Conservation (phyloP, 2,888 invertebrate species). For the Bimastos eiseni region DNA sequence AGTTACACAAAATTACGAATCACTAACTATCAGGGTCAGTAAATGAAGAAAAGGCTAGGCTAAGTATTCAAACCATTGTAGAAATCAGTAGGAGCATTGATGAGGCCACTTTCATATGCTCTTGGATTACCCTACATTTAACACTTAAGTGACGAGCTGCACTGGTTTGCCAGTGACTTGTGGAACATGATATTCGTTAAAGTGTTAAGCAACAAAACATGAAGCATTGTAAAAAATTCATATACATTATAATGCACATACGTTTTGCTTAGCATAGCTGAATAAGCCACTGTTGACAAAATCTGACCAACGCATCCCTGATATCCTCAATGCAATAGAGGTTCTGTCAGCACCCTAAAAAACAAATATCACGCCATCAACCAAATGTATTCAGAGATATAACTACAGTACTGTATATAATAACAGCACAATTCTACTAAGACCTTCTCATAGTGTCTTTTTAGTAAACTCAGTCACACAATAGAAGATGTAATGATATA, state of each 20-base stretch:
- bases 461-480: background rate
- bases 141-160: too few relatives aligned
- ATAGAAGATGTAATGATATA: background rate
- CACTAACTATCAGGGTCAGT: too few relatives aligned
- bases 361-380: background rate
- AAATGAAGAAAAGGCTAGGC: too few relatives aligned
- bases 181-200: too few relatives aligned
- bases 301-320: slow-evolving; percentile 7
- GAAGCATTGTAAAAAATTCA: background rate
- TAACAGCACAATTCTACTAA: background rate
- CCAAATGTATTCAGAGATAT: background rate
- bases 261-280: slow-evolving; percentile 15
- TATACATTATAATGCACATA: background rate
- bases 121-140: too few relatives aligned
- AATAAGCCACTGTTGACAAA: background rate
- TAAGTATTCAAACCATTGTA: too few relatives aligned
- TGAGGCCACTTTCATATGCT: too few relatives aligned
- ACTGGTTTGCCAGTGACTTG: too few relatives aligned
- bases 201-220: too few relatives aligned
- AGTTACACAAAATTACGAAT: too few relatives aligned
- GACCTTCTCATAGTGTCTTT: background rate
- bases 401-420: background rate
- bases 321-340: background rate
- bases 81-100: too few relatives aligned
- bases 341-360: slow-evolving; percentile 4